Conservation (phyloP, 2,797 vertebrate species). For the Siniperca obscura region DNA sequence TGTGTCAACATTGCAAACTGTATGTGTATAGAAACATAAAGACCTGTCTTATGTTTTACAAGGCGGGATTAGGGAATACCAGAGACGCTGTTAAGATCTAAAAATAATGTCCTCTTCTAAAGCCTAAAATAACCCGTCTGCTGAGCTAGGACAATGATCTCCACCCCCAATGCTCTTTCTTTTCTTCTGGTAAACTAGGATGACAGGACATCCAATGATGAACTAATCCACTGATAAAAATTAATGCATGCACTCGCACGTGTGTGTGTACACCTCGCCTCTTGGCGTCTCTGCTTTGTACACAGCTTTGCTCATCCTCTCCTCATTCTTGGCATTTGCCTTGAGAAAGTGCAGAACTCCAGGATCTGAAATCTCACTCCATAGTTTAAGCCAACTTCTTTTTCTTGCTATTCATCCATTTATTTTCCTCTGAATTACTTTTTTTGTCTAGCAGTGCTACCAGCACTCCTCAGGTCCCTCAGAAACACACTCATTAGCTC, state of each 20-base stretch:
- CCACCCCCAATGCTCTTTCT: neutral
- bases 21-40: constrained; percentile 54
- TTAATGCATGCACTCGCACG: constrained; percentile 32
- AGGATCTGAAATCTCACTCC: constrained; percentile 81
- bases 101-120: constrained; percentile 66
- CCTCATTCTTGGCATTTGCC: constrained; percentile 83
- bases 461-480: neutral
- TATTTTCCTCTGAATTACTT: constrained; percentile 37
- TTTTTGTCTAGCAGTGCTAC: constrained; percentile 19
- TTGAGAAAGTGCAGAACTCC: constrained; percentile 83
- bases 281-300: constrained; percentile 78
- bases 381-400: constrained; percentile 51
- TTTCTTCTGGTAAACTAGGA: constrained; percentile 44
- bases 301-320: constrained; percentile 78
- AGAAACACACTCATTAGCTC: constrained; percentile 39
- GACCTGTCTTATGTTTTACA: constrained; percentile 65
- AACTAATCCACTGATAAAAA: constrained; percentile 50
- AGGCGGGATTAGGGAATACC: constrained; percentile 55
- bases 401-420: constrained; percentile 60
- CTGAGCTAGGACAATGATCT: constrained; percentile 6
- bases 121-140: constrained; percentile 58
- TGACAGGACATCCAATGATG: constrained; percentile 45
- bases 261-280: constrained; percentile 63
- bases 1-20: constrained; percentile 60
- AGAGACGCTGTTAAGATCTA: constrained; percentile 60